Evolutionary conservation across 1,140 invertebrate genomes (phyloP).

Genomic region (Bombus picipes): DNA sequence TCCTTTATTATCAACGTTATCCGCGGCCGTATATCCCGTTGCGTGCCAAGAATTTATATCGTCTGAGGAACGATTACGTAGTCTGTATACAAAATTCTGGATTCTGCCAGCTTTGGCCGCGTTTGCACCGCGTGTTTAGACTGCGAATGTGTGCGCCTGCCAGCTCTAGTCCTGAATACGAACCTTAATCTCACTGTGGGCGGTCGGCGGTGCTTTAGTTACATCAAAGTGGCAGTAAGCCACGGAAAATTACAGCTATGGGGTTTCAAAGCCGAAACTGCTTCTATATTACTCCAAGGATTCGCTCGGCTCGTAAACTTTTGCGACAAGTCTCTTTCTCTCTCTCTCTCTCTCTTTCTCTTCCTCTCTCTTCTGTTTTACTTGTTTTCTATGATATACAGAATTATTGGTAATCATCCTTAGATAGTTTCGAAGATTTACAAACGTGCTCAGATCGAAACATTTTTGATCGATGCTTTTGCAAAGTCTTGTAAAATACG

Average conservation of each 20-base stretch:
- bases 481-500: neutral
- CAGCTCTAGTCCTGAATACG: conserved; percentile 41
- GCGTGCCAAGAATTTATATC: conserved; percentile 52
- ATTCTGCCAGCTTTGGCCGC: conserved; percentile 47
- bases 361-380: neutral
- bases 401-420: conserved; percentile 4
- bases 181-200: conserved; percentile 55
- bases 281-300: conserved; percentile 56
- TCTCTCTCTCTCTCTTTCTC: neutral
- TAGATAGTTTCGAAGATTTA: conserved; percentile 9
- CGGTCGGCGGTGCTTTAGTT: conserved; percentile 54
- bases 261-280: conserved; percentile 58
- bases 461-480: too few species aligned
- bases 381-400: neutral
- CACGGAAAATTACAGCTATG: conserved; percentile 66
- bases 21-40: conserved; percentile 10
- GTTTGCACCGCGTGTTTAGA: conserved; percentile 53
- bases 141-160: conserved; percentile 17
- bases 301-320: conserved; percentile 57
- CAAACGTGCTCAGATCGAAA: neutral
- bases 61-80: conserved; percentile 43
- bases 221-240: conserved; percentile 62
- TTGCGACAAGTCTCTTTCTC: conserved; percentile 40
- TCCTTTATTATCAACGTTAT: conserved; percentile 46
- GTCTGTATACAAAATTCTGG: conserved; percentile 52